These are phyloP conservation scores for Pedionomus torquatus DNA, from an alignment of 2,113 vertebrate species.

Conservation along the genomic window DNA sequence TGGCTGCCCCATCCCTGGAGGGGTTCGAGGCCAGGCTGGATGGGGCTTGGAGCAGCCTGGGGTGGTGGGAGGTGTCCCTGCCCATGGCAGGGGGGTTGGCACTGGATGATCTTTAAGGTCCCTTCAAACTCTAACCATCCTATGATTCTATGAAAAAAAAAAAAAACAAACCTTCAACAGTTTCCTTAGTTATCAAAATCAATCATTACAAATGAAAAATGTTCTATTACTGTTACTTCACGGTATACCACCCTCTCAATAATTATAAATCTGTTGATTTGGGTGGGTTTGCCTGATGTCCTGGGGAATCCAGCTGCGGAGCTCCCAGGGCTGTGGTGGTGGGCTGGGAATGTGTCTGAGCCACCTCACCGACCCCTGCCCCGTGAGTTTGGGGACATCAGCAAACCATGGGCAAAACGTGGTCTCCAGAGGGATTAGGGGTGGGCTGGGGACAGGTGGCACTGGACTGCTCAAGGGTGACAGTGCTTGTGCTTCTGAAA, in stretches of 20 bases:
- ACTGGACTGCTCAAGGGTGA: neutral
- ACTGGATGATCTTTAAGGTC: too few relatives aligned
- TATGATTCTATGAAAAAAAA: neutral
- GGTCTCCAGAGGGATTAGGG: rapidly evolving
- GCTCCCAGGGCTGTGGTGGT: rapidly evolving
- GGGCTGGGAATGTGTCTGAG: neutral
- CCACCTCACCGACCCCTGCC: neutral
- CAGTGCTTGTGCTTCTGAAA: neutral
- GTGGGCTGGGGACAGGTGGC: too few relatives aligned
- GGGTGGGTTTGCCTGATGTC: neutral
- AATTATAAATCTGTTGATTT: neutral
- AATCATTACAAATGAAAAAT: rapidly evolving
- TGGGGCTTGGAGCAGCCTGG: too few relatives aligned
- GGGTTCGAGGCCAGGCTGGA: too few relatives aligned
- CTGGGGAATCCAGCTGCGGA: neutral
- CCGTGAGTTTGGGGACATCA: rapidly evolving
- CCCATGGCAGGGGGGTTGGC: too few relatives aligned
- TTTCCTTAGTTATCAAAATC: neutral
- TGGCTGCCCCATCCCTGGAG: too few relatives aligned
- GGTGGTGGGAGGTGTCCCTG: too few relatives aligned
- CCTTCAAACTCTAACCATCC: too few relatives aligned
- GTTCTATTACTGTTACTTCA: neutral
- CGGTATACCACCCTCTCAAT: too few relatives aligned
- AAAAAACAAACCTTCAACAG: neutral
- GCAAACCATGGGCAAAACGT: neutral